Evolutionary conservation across 2,797 vertebrate genomes (phyloP).

Genomic region (Scyliorhinus canicula): DNA sequence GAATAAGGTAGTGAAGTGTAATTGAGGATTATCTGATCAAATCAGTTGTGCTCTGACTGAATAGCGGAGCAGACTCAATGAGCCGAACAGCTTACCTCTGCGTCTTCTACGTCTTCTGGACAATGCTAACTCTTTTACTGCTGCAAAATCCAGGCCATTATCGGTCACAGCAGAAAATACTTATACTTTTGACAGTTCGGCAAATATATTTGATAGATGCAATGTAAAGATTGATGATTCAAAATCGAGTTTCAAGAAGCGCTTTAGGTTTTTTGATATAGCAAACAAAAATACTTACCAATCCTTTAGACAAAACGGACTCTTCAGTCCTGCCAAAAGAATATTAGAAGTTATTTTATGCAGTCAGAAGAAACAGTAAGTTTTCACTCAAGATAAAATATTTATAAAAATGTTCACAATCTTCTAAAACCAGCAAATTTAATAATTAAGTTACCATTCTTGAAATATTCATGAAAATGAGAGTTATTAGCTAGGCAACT

Average conservation of each 20-base stretch:
- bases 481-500: background rate
- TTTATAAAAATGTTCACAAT: background rate
- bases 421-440: background rate
- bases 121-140: background rate
- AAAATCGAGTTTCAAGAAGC: background rate
- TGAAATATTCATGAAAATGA: background rate
- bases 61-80: no score
- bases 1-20: no score
- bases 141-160: background rate
- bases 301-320: constrained; percentile 80
- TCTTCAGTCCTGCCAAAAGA: constrained; percentile 75
- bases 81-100: no score
- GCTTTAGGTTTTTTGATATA: background rate
- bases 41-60: no score
- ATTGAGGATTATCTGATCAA: no score
- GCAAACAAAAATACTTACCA: constrained; percentile 63
- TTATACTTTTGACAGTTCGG: background rate
- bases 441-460: background rate
- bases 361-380: background rate
- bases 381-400: background rate
- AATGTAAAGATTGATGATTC: background rate
- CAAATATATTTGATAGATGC: background rate
- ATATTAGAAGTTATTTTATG: constrained; percentile 36
- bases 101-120: no score
- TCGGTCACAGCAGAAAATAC: background rate